phyloP scores from a whole-genome alignment of 2,888 invertebrate species.

The Drosophila neutralis region DNA sequence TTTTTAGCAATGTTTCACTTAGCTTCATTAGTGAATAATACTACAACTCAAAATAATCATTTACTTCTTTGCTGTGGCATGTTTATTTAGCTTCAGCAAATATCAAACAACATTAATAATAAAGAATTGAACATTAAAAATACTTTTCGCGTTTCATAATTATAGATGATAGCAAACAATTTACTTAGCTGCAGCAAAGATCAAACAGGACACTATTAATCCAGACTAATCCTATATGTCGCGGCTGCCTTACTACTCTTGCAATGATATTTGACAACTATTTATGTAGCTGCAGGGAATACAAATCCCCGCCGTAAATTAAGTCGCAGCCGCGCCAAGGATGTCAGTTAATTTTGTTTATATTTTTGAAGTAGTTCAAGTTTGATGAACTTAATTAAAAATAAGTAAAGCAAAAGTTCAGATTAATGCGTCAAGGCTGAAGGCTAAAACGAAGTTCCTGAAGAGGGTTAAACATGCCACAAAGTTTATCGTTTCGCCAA shows the following conservation, averaged over 20 bases:
- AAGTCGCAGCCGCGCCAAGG: slow-evolving; percentile 14
- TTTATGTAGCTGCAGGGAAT: background rate
- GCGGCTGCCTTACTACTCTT: background rate
- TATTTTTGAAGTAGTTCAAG: slow-evolving; percentile 64
- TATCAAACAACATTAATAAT: too few relatives aligned
- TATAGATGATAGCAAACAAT: too few relatives aligned
- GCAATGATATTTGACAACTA: background rate
- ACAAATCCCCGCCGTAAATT: background rate
- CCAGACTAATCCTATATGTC: background rate
- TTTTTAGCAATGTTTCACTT: too few relatives aligned
- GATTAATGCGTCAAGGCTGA: slow-evolving; percentile 63
- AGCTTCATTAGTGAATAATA: background rate
- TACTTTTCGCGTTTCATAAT: too few relatives aligned
- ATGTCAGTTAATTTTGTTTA: slow-evolving; percentile 69
- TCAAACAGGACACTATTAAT: background rate
- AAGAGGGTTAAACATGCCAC: slow-evolving; percentile 53
- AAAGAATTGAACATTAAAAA: too few relatives aligned
- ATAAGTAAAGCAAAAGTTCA: slow-evolving; percentile 71
- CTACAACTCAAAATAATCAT: background rate
- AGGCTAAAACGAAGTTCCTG: slow-evolving; percentile 36
- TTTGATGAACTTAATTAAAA: slow-evolving; percentile 79
- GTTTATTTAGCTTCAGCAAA: too few relatives aligned
- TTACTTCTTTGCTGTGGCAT: too few relatives aligned
- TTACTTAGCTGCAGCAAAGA: background rate
- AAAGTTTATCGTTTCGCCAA: slow-evolving; percentile 45